Conservation (phyloP, 2,113 vertebrate species). For the Zapus hudsonius region DNA sequence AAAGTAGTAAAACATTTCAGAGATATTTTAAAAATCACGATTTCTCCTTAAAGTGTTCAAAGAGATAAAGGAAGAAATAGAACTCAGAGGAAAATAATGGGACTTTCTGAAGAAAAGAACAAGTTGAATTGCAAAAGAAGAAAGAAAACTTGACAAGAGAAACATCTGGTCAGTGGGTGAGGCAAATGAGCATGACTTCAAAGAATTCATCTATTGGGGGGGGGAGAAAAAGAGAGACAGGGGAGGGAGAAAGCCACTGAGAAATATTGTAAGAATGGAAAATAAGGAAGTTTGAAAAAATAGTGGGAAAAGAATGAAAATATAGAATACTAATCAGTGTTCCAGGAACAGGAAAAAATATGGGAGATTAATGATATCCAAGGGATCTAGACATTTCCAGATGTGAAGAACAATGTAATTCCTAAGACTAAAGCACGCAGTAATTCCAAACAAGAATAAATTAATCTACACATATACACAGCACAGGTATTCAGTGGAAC, state of each 20-base stretch:
- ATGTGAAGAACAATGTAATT: neutral
- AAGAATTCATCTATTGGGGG: neutral
- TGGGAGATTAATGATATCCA: neutral
- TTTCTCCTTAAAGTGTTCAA: neutral
- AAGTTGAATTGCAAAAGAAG: neutral
- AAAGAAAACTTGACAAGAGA: neutral
- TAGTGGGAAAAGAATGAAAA: neutral
- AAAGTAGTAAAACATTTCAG: neutral
- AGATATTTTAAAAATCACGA: neutral
- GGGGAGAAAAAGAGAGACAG: neutral
- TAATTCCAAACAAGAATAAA: neutral
- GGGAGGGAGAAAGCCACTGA: neutral
- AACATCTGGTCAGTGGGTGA: neutral
- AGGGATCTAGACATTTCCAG: neutral
- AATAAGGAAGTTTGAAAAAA: neutral
- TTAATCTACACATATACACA: neutral
- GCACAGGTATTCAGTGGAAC: neutral
- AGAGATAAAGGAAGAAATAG: neutral
- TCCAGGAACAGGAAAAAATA: neutral
- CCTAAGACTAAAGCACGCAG: neutral
- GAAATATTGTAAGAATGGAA: neutral
- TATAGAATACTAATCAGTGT: neutral
- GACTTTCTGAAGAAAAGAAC: neutral
- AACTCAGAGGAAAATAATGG: neutral
- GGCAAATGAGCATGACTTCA: neutral